Conservation (phyloP, 2,888 invertebrate species). For the Anthophora plumipes region DNA sequence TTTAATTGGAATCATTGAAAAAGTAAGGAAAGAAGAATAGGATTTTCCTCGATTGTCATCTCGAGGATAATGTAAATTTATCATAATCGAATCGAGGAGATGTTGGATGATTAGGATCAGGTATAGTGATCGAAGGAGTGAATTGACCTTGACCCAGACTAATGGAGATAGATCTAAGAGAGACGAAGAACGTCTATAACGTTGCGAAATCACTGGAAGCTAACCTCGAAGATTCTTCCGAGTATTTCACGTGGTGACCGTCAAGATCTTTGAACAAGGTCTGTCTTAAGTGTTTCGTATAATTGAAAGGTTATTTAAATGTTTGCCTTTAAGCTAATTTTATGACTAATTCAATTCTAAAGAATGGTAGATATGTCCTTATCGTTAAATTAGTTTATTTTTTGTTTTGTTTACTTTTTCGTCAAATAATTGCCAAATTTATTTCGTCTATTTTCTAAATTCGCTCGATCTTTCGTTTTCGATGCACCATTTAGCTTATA, state of each 20-base stretch:
- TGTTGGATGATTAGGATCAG: slow-evolving; percentile 11
- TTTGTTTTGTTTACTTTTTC: too few relatives aligned
- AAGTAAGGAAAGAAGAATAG: background rate
- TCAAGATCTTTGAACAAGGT: slow-evolving; percentile 4
- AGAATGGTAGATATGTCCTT: too few relatives aligned
- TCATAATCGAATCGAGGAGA: background rate
- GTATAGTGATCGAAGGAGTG: slow-evolving; percentile 12
- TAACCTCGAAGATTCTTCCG: slow-evolving; percentile 36
- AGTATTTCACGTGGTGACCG: slow-evolving; percentile 19
- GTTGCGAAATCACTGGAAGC: slow-evolving; percentile 38
- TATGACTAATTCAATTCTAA: too few relatives aligned
- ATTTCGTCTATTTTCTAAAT: too few relatives aligned
- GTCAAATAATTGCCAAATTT: too few relatives aligned
- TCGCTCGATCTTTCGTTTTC: too few relatives aligned
- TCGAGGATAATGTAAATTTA: background rate
- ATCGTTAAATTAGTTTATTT: too few relatives aligned
- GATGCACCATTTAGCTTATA: too few relatives aligned
- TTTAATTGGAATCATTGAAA: background rate
- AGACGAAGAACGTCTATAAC: slow-evolving; percentile 29
- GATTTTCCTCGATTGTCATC: background rate
- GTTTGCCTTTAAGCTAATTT: too few relatives aligned
- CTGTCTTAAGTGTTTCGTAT: background rate
- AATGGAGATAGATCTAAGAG: slow-evolving; percentile 30
- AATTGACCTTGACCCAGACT: slow-evolving; percentile 70
- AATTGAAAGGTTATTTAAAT: too few relatives aligned